A percentile compares a stretch with the other conserved stretches of the same genome.
phyloP scores from a whole-genome alignment of 2,797 vertebrate species.

The Parauchenoglanis punctatus region DNA sequence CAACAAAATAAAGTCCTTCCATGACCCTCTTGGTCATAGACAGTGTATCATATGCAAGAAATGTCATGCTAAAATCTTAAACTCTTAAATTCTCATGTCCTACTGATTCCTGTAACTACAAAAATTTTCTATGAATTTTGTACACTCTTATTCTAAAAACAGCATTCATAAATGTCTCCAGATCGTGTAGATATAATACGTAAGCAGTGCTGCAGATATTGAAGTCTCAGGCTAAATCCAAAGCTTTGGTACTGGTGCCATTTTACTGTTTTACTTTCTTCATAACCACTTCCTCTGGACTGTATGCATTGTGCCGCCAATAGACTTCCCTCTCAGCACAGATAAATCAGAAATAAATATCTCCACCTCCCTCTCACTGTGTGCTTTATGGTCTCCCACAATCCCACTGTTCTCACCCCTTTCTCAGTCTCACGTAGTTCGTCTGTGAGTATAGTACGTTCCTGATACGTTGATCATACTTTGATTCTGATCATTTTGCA shows the following conservation, averaged over 20 bases:
- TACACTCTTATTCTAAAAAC: not conserved
- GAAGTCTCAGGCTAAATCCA: slow-evolving; percentile 26
- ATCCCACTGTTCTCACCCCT: slow-evolving; percentile 27
- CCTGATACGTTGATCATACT: not conserved
- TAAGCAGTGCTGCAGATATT: slow-evolving; percentile 7
- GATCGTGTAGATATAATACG: not conserved
- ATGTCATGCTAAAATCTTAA: not conserved
- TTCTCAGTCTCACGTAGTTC: slow-evolving; percentile 12
- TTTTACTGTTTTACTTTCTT: slow-evolving; percentile 39
- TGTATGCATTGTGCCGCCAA: slow-evolving; percentile 63
- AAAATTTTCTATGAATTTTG: not conserved
- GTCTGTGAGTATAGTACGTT: not conserved
- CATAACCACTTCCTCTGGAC: slow-evolving; percentile 56
- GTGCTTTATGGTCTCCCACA: slow-evolving; percentile 7
- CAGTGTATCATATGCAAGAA: not conserved
- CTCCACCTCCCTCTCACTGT: slow-evolving; percentile 20
- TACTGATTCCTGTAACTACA: not conserved
- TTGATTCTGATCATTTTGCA: not conserved
- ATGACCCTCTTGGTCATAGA: too few species aligned
- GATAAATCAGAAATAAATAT: slow-evolving; percentile 74
- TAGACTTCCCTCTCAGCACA: slow-evolving; percentile 63
- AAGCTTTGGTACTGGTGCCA: slow-evolving; percentile 30
- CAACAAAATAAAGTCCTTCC: too few species aligned
- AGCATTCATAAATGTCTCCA: not conserved
- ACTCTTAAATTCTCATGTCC: not conserved